These are phyloP conservation scores for Elephantulus edwardii DNA, from an alignment of 2,113 vertebrate genomes.

Conservation along the genomic window DNA sequence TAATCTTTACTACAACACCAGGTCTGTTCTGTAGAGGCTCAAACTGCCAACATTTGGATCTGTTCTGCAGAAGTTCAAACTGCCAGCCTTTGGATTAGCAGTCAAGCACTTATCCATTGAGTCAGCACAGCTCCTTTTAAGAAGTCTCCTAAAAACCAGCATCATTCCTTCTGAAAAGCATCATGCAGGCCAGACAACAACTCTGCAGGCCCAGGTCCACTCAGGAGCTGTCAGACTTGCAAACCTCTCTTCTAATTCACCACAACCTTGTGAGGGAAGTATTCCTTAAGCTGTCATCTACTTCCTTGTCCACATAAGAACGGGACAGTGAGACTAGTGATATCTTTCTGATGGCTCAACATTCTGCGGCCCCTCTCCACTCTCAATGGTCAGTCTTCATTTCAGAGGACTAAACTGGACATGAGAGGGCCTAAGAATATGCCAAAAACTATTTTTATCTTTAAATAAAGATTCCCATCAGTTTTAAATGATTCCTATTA, in stretches of 20 bases:
- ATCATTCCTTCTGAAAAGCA: slow-evolving; percentile 37
- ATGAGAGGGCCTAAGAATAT: neutral
- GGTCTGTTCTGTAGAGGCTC: neutral
- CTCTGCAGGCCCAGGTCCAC: neutral
- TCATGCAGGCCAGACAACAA: neutral
- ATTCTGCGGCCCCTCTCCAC: neutral
- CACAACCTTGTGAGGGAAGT: neutral
- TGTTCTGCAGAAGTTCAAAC: neutral
- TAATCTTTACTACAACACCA: neutral
- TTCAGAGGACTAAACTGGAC: slow-evolving; percentile 4
- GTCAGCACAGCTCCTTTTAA: neutral
- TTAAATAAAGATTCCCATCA: slow-evolving; percentile 11
- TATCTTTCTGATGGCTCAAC: slow-evolving; percentile 3
- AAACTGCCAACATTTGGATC: no score
- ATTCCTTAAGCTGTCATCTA: neutral
- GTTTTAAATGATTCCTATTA: slow-evolving; percentile 6
- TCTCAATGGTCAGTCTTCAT: slow-evolving; percentile 32
- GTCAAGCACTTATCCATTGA: neutral
- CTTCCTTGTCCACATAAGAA: neutral
- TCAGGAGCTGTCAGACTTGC: neutral
- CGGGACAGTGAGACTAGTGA: neutral
- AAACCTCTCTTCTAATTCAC: neutral
- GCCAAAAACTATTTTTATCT: neutral
- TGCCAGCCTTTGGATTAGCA: neutral
- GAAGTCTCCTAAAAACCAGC: slow-evolving; percentile 11